A percentile compares a stretch with the other conserved stretches of the same genome.
These are phyloP conservation scores for Sebastes matsubarae DNA, from an alignment of 2,797 vertebrate genomes.

Conservation along the genomic window DNA sequence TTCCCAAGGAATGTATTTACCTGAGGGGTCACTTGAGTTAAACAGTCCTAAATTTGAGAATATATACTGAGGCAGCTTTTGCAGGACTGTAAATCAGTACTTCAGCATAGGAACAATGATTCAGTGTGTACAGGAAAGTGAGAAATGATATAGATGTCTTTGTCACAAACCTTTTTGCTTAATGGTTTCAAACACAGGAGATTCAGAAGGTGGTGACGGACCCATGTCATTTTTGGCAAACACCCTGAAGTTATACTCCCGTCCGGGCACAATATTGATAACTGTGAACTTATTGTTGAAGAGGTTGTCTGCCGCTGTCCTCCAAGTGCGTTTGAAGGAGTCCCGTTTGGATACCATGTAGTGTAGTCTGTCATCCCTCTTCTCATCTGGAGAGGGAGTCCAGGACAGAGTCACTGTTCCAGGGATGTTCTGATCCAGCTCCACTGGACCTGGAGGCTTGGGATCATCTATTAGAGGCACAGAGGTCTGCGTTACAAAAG, in stretches of 20 bases:
- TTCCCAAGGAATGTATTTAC: not conserved
- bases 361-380: conserved; percentile 81
- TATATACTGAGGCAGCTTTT: not conserved
- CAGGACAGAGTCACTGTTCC: conserved; percentile 89
- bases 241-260: conserved; percentile 90
- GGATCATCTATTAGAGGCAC: conserved; percentile 82
- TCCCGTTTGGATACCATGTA: conserved; percentile 87
- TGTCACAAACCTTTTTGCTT: conserved; percentile 83
- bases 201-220: conserved; percentile 84
- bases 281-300: conserved; percentile 91
- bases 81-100: not conserved
- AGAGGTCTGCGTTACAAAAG: not conserved
- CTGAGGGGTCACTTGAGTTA: not conserved
- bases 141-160: not conserved
- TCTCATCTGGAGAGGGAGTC: conserved; percentile 90
- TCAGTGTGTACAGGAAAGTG: not conserved
- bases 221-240: conserved; percentile 91
- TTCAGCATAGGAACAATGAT: not conserved
- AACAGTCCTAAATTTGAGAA: not conserved
- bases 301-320: conserved; percentile 82
- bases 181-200: conserved; percentile 81
- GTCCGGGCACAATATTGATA: conserved; percentile 84
- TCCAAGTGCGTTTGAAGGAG: conserved; percentile 84
- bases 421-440: conserved; percentile 84
- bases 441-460: conserved; percentile 85